Evolutionary conservation across 2,797 vertebrate species (phyloP).

Genomic region (Alca torda): DNA sequence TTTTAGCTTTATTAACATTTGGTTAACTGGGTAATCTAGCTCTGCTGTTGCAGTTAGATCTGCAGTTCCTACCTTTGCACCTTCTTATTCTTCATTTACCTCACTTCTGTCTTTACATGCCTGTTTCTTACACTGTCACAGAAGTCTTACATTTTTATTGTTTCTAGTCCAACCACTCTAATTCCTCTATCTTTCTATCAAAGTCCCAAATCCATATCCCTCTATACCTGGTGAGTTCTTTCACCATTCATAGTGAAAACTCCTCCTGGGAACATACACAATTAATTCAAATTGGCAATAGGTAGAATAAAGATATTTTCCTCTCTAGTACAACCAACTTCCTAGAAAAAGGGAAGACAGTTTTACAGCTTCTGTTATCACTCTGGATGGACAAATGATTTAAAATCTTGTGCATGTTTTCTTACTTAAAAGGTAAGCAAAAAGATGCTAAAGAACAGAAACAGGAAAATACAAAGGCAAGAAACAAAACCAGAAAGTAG

Average conservation of each 20-base stretch:
- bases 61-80: neutral
- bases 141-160: neutral
- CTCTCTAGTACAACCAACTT: neutral
- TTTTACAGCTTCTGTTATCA: neutral
- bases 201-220: neutral
- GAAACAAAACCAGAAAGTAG: neutral
- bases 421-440: neutral
- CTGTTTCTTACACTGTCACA: neutral
- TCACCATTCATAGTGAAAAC: neutral
- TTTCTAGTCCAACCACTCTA: neutral
- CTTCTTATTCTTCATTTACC: neutral
- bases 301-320: neutral
- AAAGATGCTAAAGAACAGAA: neutral
- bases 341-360: neutral
- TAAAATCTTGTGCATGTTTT: neutral
- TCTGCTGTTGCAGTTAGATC: neutral
- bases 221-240: neutral
- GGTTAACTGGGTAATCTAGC: neutral
- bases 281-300: neutral
- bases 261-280: neutral
- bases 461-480: neutral
- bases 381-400: neutral
- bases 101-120: neutral
- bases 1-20: neutral
- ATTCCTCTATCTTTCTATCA: neutral